These are phyloP conservation scores for Himalopsyche phryganea DNA, from an alignment of 1,140 invertebrate genomes.

Conservation along the genomic window DNA sequence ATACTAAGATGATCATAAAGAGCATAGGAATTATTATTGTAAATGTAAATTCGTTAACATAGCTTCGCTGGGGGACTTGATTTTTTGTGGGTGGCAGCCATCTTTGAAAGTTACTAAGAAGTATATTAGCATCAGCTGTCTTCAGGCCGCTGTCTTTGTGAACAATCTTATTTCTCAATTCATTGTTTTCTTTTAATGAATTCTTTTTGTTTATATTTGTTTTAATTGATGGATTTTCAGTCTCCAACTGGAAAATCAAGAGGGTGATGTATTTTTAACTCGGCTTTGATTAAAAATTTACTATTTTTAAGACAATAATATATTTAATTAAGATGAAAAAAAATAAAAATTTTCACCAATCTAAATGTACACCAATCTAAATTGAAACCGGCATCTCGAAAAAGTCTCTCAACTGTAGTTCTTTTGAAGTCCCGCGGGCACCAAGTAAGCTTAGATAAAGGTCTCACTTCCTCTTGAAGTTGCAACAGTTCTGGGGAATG, in stretches of 20 bases:
- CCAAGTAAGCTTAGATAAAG: conserved; percentile 67
- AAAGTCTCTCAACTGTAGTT: conserved; percentile 79
- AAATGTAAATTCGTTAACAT: conserved; percentile 65
- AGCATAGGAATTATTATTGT: conserved; percentile 68
- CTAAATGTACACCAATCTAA: conserved; percentile 88
- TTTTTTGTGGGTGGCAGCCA: conserved; percentile 58
- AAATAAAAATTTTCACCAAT: conserved; percentile 59
- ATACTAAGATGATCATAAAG: conserved; percentile 63
- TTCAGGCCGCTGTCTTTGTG: not conserved
- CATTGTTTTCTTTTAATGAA: not conserved
- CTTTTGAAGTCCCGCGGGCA: conserved; percentile 81
- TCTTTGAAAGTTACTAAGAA: conserved; percentile 19
- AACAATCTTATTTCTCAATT: not conserved
- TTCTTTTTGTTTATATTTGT: not conserved
- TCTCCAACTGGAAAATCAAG: too few relatives aligned
- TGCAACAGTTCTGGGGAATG: conserved; percentile 72
- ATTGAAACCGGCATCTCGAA: conserved; percentile 71
- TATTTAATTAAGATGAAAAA: too few relatives aligned
- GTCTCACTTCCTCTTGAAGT: conserved; percentile 77
- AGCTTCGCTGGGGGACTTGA: conserved; percentile 65
- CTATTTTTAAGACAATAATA: too few relatives aligned
- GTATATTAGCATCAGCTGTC: not conserved
- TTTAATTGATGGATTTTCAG: not conserved
- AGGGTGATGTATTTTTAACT: too few relatives aligned
- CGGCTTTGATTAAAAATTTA: too few relatives aligned